These are phyloP conservation scores for Drosophila pseudotakahashii DNA, from an alignment of 2,888 invertebrate species.

Conservation along the genomic window DNA sequence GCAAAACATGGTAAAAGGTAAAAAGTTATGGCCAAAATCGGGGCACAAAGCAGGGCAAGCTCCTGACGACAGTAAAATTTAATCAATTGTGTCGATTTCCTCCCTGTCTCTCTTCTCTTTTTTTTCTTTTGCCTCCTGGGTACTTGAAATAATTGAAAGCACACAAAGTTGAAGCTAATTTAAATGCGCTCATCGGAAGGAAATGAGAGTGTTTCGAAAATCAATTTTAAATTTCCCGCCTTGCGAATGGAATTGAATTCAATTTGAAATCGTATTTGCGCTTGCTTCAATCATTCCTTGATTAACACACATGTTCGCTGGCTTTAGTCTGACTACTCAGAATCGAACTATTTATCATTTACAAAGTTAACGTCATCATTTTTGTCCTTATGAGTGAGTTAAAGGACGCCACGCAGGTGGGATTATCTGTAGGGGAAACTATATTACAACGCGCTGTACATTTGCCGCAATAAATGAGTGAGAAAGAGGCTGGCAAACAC, in stretches of 20 bases:
- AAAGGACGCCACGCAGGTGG: background rate
- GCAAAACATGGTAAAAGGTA: constrained; percentile 16
- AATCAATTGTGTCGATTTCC: constrained; percentile 63
- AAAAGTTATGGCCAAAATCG: constrained; percentile 36
- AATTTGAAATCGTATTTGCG: constrained; percentile 14
- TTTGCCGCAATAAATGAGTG: constrained; percentile 66
- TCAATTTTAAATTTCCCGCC: constrained; percentile 35
- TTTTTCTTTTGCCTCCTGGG: background rate
- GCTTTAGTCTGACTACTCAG: constrained; percentile 3
- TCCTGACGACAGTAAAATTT: constrained; percentile 60
- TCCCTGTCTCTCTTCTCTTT: background rate
- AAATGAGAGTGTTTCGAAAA: constrained; percentile 38
- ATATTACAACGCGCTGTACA: constrained; percentile 67
- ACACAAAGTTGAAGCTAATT: constrained; percentile 54
- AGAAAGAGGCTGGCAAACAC: constrained; percentile 54
- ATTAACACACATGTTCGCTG: constrained; percentile 59
- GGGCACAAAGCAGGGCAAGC: constrained; percentile 31
- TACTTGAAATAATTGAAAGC: constrained; percentile 52
- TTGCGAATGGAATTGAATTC: background rate
- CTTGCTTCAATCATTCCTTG: constrained; percentile 35
- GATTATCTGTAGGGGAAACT: constrained; percentile 43
- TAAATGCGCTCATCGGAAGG: constrained; percentile 36
- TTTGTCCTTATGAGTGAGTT: constrained; percentile 21
- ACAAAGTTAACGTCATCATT: constrained; percentile 46
- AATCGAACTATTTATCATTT: constrained; percentile 56